Percentiles rank a stretch among this genome's conserved stretches.
Conservation (phyloP, 2,113 vertebrate species). For the Alethe diademata region DNA sequence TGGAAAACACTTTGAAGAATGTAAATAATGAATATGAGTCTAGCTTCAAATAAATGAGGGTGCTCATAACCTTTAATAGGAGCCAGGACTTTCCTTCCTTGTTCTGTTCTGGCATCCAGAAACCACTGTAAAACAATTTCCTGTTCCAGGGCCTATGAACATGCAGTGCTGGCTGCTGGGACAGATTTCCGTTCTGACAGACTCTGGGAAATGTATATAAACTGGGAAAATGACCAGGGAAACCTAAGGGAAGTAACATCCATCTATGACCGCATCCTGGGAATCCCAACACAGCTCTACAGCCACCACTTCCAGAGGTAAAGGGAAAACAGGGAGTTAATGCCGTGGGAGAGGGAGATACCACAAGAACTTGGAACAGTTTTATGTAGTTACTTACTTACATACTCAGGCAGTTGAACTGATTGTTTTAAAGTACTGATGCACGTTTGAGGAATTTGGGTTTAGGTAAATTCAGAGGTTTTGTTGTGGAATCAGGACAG, state of each 20-base stretch:
- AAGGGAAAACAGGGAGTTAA: neutral
- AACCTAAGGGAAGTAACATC: conserved; percentile 90
- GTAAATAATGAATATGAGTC: neutral
- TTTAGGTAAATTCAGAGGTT: neutral
- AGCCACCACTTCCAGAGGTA: conserved; percentile 97
- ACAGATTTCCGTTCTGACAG: conserved; percentile 98
- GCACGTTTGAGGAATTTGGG: neutral
- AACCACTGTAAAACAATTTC: neutral
- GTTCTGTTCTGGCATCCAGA: neutral
- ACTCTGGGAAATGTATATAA: conserved; percentile 95
- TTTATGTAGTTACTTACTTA: rapidly evolving
- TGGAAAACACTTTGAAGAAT: neutral
- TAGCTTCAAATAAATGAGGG: neutral
- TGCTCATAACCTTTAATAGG: neutral
- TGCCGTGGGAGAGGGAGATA: rapidly evolving
- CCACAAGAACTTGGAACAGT: neutral
- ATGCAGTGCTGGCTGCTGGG: conserved; percentile 92
- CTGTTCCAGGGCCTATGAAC: conserved; percentile 88
- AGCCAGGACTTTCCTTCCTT: neutral
- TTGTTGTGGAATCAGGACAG: neutral
- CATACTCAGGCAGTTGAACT: rapidly evolving
- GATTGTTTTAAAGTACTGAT: neutral
- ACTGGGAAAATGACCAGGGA: conserved; percentile 91
- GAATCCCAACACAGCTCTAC: conserved; percentile 95
- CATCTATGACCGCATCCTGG: conserved; percentile 92